Evolutionary conservation across 2,888 invertebrate genomes (phyloP).

Genomic region (Chrysomela aeneicollis): DNA sequence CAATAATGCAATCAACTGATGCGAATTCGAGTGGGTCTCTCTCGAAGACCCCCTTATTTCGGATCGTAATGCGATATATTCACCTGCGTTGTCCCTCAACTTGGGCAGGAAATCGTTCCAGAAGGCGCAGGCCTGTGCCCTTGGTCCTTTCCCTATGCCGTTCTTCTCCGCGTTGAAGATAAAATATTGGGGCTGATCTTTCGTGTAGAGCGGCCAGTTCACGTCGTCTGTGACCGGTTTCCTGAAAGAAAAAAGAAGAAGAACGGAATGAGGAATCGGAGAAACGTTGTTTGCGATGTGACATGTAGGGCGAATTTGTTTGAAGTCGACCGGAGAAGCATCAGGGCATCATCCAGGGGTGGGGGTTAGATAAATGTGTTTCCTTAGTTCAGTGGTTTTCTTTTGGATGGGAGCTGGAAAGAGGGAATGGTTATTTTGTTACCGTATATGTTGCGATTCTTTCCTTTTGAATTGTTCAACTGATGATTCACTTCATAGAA

Average conservation of each 20-base stretch:
- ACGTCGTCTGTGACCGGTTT: slow-evolving; percentile 74
- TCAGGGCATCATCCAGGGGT: neutral
- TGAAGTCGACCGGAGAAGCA: neutral
- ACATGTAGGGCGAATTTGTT: neutral
- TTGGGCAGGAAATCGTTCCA: slow-evolving; percentile 96
- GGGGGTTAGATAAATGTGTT: neutral
- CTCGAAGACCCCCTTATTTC: too few species aligned
- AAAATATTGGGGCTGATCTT: slow-evolving; percentile 86
- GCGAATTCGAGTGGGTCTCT: too few species aligned
- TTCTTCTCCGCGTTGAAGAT: slow-evolving; percentile 85
- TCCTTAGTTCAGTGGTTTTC: too few species aligned
- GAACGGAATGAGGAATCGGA: neutral
- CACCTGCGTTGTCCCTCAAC: slow-evolving; percentile 78
- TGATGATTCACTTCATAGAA: too few species aligned
- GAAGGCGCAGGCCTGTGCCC: slow-evolving; percentile 91
- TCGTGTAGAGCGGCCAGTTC: slow-evolving; percentile 89
- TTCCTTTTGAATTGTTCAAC: too few species aligned
- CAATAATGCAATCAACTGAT: too few species aligned
- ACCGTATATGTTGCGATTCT: too few species aligned
- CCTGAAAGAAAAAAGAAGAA: slow-evolving; percentile 57
- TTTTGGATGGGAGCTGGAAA: neutral
- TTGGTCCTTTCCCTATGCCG: slow-evolving; percentile 75
- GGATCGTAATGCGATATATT: slow-evolving; percentile 33
- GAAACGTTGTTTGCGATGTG: neutral
- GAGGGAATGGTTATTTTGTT: neutral